These are phyloP conservation scores for Chymomyza caudatula DNA, from an alignment of 2,888 invertebrate genomes.

Conservation along the genomic window DNA sequence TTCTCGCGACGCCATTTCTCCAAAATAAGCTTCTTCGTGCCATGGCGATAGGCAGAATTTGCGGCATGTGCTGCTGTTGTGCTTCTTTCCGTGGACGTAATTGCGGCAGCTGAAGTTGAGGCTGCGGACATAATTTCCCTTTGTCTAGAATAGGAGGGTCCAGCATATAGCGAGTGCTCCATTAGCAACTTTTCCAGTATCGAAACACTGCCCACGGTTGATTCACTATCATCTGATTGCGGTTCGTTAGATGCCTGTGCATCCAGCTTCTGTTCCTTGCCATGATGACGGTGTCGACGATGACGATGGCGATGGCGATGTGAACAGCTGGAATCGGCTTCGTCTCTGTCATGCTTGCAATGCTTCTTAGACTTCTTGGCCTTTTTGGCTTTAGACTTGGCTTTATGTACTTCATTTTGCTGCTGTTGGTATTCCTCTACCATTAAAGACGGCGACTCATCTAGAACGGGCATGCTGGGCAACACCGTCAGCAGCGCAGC, in stretches of 20 bases:
- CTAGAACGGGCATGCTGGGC: slow-evolving; percentile 24
- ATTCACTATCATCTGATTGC: neutral
- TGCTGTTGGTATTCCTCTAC: no score
- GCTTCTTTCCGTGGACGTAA: no score
- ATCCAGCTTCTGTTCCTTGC: neutral
- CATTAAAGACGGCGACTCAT: neutral
- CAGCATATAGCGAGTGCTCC: neutral
- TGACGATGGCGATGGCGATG: neutral
- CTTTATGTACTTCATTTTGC: neutral
- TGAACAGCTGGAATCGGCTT: neutral
- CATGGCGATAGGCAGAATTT: slow-evolving; percentile 6
- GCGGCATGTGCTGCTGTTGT: neutral
- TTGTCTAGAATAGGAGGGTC: no score
- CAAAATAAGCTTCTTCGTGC: slow-evolving; percentile 34
- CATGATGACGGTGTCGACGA: slow-evolving; percentile 1
- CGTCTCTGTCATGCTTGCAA: neutral
- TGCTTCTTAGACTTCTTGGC: slow-evolving; percentile 17
- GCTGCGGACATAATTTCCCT: no score
- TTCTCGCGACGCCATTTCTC: slow-evolving; percentile 30
- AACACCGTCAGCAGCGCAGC: neutral
- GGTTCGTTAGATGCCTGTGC: no score
- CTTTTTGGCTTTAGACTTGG: slow-evolving; percentile 29
- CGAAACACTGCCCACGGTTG: neutral
- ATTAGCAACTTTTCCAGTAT: neutral
- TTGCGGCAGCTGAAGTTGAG: no score